A percentile compares a stretch with the other conserved stretches of the same genome.
phyloP scores from a whole-genome alignment of 2,888 invertebrate genomes.

The Folsomia manolachei region DNA sequence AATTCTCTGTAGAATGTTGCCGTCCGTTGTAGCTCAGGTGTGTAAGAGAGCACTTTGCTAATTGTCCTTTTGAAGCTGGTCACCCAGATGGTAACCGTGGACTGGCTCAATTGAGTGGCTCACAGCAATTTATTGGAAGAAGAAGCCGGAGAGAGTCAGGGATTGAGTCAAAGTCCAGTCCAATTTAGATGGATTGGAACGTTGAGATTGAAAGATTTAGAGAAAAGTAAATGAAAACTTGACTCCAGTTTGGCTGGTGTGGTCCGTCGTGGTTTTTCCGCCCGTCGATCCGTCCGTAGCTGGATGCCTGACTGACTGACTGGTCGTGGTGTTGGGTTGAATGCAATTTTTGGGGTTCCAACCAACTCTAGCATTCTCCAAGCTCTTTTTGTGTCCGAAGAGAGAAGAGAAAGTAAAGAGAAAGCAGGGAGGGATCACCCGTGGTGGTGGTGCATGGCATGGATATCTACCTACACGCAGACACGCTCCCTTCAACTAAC shows the following conservation, averaged over 20 bases:
- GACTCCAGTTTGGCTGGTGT: too few relatives aligned
- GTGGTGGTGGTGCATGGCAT: not conserved
- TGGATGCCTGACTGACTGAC: too few relatives aligned
- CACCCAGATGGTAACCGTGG: not conserved
- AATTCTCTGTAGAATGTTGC: too few relatives aligned
- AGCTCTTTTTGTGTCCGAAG: not conserved
- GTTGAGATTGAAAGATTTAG: constrained; percentile 4
- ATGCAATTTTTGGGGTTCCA: not conserved
- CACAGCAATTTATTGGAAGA: not conserved
- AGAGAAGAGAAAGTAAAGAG: not conserved
- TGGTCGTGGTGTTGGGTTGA: not conserved
- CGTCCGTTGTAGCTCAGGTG: too few relatives aligned
- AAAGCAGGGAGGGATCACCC: not conserved
- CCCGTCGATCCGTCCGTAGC: too few relatives aligned
- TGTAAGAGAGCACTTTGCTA: not conserved
- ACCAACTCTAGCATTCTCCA: too few relatives aligned
- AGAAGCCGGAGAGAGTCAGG: not conserved
- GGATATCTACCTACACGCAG: constrained; percentile 18
- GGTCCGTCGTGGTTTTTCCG: too few relatives aligned
- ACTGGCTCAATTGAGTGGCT: not conserved
- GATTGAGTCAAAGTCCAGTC: not conserved
- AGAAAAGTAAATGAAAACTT: constrained; percentile 5
- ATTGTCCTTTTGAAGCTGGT: too few relatives aligned
- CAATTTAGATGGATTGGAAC: constrained; percentile 8
- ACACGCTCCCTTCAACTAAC: not conserved